A percentile compares a stretch with the other conserved stretches of the same genome.
Conservation (phyloP, 2,113 vertebrate species). For the Ia io region DNA sequence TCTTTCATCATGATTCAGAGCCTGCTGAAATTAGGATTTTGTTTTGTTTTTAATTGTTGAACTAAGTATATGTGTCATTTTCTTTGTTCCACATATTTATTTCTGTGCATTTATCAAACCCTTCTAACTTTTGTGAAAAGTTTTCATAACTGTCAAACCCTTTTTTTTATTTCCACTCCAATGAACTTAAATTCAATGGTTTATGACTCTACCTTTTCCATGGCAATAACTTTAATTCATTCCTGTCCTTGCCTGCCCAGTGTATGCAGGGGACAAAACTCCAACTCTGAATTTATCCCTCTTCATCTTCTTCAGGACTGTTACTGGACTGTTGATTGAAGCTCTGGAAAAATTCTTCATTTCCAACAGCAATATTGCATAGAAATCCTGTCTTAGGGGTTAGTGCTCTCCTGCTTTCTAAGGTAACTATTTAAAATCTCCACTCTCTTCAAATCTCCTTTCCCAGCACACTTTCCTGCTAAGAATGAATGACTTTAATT, state of each 20-base stretch:
- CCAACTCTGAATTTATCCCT: not conserved
- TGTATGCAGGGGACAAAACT: not conserved
- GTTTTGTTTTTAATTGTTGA: not conserved
- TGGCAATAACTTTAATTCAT: not conserved
- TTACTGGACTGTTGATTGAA: not conserved
- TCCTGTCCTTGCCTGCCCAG: not conserved
- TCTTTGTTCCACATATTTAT: not conserved
- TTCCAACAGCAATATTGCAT: not conserved
- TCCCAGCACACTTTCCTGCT: not conserved
- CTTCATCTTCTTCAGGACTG: not conserved
- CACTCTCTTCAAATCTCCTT: not conserved
- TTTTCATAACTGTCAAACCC: not conserved
- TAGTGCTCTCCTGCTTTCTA: not conserved
- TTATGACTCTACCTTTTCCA: not conserved
- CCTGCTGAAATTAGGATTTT: conserved; percentile 25
- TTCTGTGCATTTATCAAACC: not conserved
- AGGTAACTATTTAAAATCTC: not conserved
- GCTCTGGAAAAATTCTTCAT: not conserved
- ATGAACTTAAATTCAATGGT: not conserved
- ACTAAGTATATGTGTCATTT: not conserved
- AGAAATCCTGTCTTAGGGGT: not conserved
- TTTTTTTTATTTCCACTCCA: not conserved
- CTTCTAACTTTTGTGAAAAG: not conserved
- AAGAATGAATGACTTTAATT: not conserved
- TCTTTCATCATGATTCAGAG: not conserved